These are phyloP conservation scores for Geophilus truncorum DNA, from an alignment of 2,888 invertebrate genomes.

Conservation along the genomic window DNA sequence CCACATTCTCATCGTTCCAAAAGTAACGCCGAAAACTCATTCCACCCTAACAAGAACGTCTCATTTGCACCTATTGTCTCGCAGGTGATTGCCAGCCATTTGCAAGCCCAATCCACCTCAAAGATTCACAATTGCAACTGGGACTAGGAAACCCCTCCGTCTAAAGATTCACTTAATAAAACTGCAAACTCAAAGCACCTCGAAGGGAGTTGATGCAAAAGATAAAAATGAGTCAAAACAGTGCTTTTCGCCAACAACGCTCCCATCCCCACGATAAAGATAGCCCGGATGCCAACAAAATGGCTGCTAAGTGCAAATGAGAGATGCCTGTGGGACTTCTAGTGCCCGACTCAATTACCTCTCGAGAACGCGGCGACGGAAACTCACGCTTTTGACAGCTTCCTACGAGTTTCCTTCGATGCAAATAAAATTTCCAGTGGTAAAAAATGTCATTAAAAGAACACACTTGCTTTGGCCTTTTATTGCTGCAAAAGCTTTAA, in stretches of 20 bases:
- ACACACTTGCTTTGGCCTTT: background rate
- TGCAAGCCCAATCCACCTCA: background rate
- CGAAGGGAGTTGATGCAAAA: background rate
- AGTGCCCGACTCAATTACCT: background rate
- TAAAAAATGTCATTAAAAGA: background rate
- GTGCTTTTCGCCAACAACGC: background rate
- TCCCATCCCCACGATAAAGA: background rate
- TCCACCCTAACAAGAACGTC: background rate
- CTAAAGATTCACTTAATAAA: slow-evolving; percentile 14
- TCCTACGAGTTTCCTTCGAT: background rate
- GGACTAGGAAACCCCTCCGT: background rate
- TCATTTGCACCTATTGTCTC: background rate
- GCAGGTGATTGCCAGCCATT: background rate
- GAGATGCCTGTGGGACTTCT: background rate
- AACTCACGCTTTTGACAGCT: background rate
- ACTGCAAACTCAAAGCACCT: background rate
- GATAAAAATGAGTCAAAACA: background rate
- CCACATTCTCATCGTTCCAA: too few species aligned
- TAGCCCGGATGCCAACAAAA: background rate
- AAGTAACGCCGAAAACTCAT: too few species aligned
- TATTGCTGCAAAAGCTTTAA: background rate
- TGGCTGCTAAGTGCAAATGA: slow-evolving; percentile 14
- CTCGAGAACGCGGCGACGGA: background rate
- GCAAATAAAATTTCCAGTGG: too few species aligned
- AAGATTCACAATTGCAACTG: background rate